Conservation (phyloP, 2,113 vertebrate genomes). For the Irena cyanogastra region DNA sequence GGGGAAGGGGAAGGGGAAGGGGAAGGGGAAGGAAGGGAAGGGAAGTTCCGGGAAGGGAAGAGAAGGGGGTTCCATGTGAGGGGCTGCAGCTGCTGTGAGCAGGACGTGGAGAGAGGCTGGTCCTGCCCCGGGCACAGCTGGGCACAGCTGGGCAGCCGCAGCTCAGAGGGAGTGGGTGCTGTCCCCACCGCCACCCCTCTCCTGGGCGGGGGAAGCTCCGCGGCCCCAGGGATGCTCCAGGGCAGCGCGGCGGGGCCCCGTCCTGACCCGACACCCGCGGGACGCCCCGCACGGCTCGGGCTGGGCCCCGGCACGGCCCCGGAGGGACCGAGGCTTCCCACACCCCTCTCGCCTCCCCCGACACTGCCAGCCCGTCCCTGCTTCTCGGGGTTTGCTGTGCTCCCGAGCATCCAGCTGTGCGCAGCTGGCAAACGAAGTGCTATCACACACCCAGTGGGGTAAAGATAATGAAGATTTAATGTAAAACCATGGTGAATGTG, state of each 20-base stretch:
- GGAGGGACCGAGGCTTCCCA: background rate
- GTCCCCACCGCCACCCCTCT: background rate
- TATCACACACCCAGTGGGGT: background rate
- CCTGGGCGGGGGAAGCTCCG: rapidly evolving
- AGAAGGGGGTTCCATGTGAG: rapidly evolving
- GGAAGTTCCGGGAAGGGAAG: too few species aligned
- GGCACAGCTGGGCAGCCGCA: background rate
- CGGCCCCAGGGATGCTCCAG: background rate
- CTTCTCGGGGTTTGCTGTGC: background rate
- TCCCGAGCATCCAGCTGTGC: background rate
- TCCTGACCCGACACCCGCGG: background rate
- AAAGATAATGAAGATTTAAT: background rate
- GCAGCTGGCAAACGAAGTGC: background rate
- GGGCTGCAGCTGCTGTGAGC: rapidly evolving
- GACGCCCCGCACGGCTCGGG: background rate
- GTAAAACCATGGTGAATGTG: background rate
- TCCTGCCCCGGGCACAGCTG: background rate
- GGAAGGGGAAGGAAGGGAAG: too few species aligned
- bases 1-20: too few species aligned
- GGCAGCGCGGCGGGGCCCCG: background rate
- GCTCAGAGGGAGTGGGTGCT: rapidly evolving
- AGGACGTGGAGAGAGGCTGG: background rate
- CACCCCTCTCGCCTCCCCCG: background rate
- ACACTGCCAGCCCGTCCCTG: background rate
- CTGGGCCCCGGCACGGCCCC: background rate